Evolutionary conservation across 2,113 vertebrate species (phyloP), one percentile per base, ranked within the genome.

Genomic region (Apteryx owenii): DNA sequence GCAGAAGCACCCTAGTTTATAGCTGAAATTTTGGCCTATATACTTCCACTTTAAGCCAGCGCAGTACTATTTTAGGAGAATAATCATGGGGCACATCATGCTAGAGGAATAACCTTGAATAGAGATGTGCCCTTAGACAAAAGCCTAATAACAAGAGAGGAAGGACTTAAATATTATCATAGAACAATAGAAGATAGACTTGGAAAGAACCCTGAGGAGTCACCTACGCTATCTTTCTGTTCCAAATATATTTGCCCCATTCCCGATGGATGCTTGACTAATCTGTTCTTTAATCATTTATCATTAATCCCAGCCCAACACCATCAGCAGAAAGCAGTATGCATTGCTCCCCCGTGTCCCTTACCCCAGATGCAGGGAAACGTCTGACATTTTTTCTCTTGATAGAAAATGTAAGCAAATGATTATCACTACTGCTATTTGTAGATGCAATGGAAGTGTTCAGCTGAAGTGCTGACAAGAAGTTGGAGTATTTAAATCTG

Each of bases 351-450:
- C 88, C 77, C 1, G 16, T 48, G 77, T 50, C 85, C 25, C 72
- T 81, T 72, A 44, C 71, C 80, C 72, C 42, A 94, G 68, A 95
- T 86, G 31, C 28, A 89, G 88, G 48, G 81, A 93, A 97, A 82
- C 22, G 15, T 86, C 92, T 51, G 46, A 64, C 62, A 81, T 86
- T 97, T 97, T 96, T 92, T 58, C 75, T 96, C 77, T 80, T 78
- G 73, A 97, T 89, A 94, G 79, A 70, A 54, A 38, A 22, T 79
- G 81, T 81, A 91, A 97, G 62, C 56, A 96, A 97, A 88, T 61
- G 10, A 58, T 95, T 96, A 96, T 95, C 89, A 92, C 66, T 31
- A 25, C 78, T 88, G 58, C 71, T 97, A 51, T 97, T 97, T 96
- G 75, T 75, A 94, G 94, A 97, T 94, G 79, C 78, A 85, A 87